phyloP scores from a whole-genome alignment of 2,888 invertebrate genomes.

The Scaptomyza reducta region DNA sequence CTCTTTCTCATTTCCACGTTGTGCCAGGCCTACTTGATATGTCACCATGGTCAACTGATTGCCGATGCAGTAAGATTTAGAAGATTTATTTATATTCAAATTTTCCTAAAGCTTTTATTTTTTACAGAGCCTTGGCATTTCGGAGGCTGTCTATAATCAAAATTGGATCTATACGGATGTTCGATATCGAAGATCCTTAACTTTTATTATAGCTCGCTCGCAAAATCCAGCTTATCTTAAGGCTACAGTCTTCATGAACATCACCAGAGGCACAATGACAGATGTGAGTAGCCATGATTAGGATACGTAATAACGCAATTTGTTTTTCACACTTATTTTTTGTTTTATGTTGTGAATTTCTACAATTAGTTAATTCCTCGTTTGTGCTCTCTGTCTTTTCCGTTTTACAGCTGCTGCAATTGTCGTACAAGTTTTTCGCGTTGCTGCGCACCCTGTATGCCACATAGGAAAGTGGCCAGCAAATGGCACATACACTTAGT shows the following conservation, averaged over 20 bases:
- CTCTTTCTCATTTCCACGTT: slow-evolving; percentile 73
- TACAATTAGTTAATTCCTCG: no score
- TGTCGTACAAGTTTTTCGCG: slow-evolving; percentile 82
- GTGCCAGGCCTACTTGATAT: slow-evolving; percentile 78
- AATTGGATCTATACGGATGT: slow-evolving; percentile 71
- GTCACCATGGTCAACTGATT: slow-evolving; percentile 74
- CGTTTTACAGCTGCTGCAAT: slow-evolving; percentile 70
- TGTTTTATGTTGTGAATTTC: not conserved
- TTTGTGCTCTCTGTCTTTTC: not conserved
- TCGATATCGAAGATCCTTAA: slow-evolving; percentile 68
- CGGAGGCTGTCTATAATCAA: slow-evolving; percentile 71
- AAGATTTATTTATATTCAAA: not conserved
- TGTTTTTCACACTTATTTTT: no score
- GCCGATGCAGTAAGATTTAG: slow-evolving; percentile 66
- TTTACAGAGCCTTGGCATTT: slow-evolving; percentile 58
- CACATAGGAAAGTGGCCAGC: slow-evolving; percentile 28
- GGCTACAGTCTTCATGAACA: slow-evolving; percentile 72
- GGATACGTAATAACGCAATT: no score
- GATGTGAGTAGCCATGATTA: slow-evolving; percentile 52
- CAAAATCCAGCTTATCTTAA: slow-evolving; percentile 70
- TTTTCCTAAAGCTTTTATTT: not conserved
- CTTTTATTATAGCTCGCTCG: slow-evolving; percentile 70
- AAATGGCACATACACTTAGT: not conserved
- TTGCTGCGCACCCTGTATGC: slow-evolving; percentile 78
- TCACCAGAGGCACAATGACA: slow-evolving; percentile 74